Conservation (phyloP, 2,113 vertebrate genomes). For the Amphiprion percula region DNA sequence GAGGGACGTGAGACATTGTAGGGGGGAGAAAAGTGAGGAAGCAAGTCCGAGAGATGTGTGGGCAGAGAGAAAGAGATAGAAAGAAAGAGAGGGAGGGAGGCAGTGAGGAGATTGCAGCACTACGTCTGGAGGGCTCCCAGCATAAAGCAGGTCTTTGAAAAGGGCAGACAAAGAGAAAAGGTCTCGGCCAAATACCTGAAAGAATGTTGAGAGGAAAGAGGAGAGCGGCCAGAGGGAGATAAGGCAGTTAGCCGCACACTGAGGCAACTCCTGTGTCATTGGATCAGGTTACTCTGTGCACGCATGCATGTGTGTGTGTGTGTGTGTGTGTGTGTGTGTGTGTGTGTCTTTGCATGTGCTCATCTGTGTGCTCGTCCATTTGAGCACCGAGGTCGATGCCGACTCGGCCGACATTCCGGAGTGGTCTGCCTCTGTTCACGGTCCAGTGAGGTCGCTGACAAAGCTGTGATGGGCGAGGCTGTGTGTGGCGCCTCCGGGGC, state of each 20-base stretch:
- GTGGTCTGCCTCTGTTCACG: slow-evolving; percentile 78
- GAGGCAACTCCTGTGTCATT: slow-evolving; percentile 80
- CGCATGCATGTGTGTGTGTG: slow-evolving; percentile 27
- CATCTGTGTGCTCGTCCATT: slow-evolving; percentile 63
- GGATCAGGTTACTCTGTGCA: slow-evolving; percentile 71
- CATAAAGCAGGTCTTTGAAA: slow-evolving; percentile 85
- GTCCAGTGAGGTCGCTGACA: slow-evolving; percentile 81
- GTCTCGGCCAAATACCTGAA: slow-evolving; percentile 84
- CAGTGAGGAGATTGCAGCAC: slow-evolving; percentile 58
- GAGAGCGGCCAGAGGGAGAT: slow-evolving; percentile 81
- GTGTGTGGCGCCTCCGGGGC: slow-evolving; percentile 75
- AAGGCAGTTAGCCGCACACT: slow-evolving; percentile 82
- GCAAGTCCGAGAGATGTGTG: slow-evolving; percentile 51
- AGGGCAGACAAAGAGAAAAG: slow-evolving; percentile 84
- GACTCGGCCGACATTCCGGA: slow-evolving; percentile 75
- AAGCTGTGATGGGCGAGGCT: slow-evolving; percentile 65
- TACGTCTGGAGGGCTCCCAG: slow-evolving; percentile 71
- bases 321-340: slow-evolving; percentile 31
- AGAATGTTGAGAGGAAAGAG: slow-evolving; percentile 85
- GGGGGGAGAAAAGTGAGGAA: slow-evolving; percentile 18
- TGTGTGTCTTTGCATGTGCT: slow-evolving; percentile 56
- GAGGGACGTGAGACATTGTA: slow-evolving; percentile 31
- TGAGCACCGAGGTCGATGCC: slow-evolving; percentile 67
- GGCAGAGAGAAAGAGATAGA: slow-evolving; percentile 52
- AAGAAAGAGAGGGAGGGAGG: slow-evolving; percentile 29